These are phyloP conservation scores for Tylochromis polylepis DNA, from an alignment of 2,113 vertebrate species.

Conservation along the genomic window DNA sequence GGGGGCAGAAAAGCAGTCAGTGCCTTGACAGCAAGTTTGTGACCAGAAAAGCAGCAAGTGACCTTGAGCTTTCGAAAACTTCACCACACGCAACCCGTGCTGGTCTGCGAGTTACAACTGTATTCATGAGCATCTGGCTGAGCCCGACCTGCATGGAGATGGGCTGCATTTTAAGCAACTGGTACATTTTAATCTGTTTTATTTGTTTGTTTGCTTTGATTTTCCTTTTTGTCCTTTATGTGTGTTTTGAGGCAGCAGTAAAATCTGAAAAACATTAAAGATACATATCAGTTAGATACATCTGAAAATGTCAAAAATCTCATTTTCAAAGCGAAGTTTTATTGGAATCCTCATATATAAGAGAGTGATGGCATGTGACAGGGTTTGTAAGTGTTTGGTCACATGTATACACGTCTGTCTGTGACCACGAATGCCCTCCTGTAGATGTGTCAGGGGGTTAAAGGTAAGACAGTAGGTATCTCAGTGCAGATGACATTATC, in stretches of 20 bases:
- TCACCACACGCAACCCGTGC: constrained; percentile 15
- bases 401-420: background rate
- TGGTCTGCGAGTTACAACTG: constrained; percentile 43
- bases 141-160: constrained; percentile 47
- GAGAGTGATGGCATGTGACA: background rate
- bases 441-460: constrained; percentile 27
- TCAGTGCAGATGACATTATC: constrained; percentile 10
- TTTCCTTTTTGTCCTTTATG: background rate
- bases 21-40: constrained; percentile 35
- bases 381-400: background rate
- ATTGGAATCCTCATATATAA: background rate
- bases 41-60: constrained; percentile 50
- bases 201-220: background rate
- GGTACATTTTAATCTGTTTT: constrained; percentile 17
- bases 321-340: background rate
- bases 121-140: constrained; percentile 75
- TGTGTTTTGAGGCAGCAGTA: background rate
- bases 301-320: background rate
- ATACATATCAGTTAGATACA: background rate
- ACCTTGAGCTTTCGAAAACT: constrained; percentile 68
- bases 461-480: constrained; percentile 35
- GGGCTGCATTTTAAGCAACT: constrained; percentile 45
- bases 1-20: background rate
- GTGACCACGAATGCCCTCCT: background rate
- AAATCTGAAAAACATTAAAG: background rate